Percentiles rank a stretch among this genome's conserved stretches.
phyloP scores from a whole-genome alignment of 2,113 vertebrate species.

The Triplophysa siluroides region DNA sequence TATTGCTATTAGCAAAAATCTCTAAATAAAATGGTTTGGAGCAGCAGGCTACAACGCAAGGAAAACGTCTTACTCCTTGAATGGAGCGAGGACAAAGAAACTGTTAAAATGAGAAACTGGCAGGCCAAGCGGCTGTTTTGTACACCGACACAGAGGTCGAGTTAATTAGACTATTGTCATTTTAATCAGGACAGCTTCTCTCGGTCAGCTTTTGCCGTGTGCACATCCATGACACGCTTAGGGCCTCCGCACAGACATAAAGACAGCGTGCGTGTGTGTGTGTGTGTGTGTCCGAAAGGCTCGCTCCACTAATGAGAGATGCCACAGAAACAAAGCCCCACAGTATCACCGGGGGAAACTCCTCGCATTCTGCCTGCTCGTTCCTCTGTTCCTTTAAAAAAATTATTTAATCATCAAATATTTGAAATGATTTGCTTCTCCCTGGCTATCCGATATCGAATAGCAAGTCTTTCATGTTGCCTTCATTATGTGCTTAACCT shows the following conservation, averaged over 20 bases:
- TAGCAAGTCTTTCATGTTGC: slow-evolving; percentile 68
- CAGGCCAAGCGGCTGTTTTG: slow-evolving; percentile 66
- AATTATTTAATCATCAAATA: slow-evolving; percentile 79
- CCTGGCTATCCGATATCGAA: slow-evolving; percentile 70
- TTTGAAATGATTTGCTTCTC: slow-evolving; percentile 74
- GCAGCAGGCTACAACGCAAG: slow-evolving; percentile 49
- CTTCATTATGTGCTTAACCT: slow-evolving; percentile 61
- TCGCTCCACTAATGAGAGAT: slow-evolving; percentile 73
- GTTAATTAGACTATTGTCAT: slow-evolving; percentile 83
- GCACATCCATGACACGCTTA: slow-evolving; percentile 29
- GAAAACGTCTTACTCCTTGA: slow-evolving; percentile 66
- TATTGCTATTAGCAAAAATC: slow-evolving; percentile 76
- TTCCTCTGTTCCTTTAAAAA: slow-evolving; percentile 77
- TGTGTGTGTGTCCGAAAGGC: slow-evolving; percentile 66
- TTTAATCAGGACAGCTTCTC: slow-evolving; percentile 76
- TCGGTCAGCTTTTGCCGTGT: slow-evolving; percentile 66
- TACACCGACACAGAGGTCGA: slow-evolving; percentile 73
- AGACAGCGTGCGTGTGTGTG: slow-evolving; percentile 58
- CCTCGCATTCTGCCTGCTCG: slow-evolving; percentile 65
- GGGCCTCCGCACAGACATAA: slow-evolving; percentile 53
- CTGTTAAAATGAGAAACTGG: slow-evolving; percentile 63
- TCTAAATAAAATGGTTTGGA: slow-evolving; percentile 62
- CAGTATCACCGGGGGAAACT: slow-evolving; percentile 71
- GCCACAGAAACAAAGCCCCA: slow-evolving; percentile 72
- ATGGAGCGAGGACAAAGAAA: slow-evolving; percentile 70